Conservation (phyloP, 1,140 invertebrate species). For the Parapsyche elsis region DNA sequence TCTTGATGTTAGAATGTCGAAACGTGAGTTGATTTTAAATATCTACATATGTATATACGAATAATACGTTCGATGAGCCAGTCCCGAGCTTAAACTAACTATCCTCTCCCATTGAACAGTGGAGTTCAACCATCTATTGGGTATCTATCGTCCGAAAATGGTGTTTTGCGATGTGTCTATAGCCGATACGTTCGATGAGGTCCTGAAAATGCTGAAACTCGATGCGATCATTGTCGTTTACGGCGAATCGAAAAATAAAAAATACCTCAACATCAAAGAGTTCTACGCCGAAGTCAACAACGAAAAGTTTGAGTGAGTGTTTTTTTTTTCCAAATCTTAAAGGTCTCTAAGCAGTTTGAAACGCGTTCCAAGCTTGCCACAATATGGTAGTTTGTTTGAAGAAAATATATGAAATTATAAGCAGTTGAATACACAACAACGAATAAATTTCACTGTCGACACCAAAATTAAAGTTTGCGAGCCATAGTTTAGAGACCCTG, state of each 20-base stretch:
- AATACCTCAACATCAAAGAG: constrained; percentile 29
- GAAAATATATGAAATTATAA: too few relatives aligned
- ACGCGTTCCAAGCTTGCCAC: too few relatives aligned
- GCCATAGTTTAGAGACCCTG: too few relatives aligned
- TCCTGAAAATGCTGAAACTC: constrained; percentile 48
- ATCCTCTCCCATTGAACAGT: too few relatives aligned
- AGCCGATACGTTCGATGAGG: constrained; percentile 52
- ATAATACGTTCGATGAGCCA: too few relatives aligned
- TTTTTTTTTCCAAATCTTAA: constrained; percentile 2
- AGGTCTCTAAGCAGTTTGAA: too few relatives aligned
- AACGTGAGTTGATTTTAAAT: not conserved
- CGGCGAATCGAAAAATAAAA: constrained; percentile 51
- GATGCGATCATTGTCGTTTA: constrained; percentile 58
- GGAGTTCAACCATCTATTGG: constrained; percentile 57
- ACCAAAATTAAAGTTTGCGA: too few relatives aligned
- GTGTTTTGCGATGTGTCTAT: constrained; percentile 58
- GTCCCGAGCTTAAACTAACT: too few relatives aligned
- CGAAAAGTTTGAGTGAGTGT: constrained; percentile 31
- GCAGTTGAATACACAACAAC: too few relatives aligned
- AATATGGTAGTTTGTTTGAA: too few relatives aligned
- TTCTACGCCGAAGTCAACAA: constrained; percentile 27
- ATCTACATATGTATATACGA: too few relatives aligned
- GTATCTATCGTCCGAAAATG: constrained; percentile 60
- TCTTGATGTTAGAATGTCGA: constrained; percentile 26
- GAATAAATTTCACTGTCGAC: too few relatives aligned